Evolutionary conservation across 2,113 vertebrate genomes (phyloP), one percentile per base, ranked within the genome.

Genomic region (Microcebus griseorufus): DNA sequence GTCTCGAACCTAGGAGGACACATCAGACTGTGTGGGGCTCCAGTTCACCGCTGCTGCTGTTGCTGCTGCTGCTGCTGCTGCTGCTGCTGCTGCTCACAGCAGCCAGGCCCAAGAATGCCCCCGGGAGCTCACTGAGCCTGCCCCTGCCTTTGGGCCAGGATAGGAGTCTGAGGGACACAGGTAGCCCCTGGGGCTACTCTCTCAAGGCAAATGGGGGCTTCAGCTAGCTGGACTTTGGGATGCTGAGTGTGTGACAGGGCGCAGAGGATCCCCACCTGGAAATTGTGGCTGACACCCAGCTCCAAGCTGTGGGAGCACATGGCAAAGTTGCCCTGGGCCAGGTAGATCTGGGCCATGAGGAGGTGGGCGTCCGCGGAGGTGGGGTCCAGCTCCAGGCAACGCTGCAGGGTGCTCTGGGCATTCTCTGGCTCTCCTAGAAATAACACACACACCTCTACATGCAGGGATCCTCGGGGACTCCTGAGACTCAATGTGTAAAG

Each of bases 261-360:
- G 23, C 29, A 10, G 27, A 58, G 85, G 58, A 39, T 7, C 6
- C 97, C 87, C 75, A 99, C 99, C 98, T 99, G 97, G 94, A 99
- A 99, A 94, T 98, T 99, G 96, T 99, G 97, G 95, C 99, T 99
- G 96, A 99, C 96, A 0, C 98, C 99, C 67, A 98, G 95, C 97
- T 99, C 99, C 27, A 99, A 94, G 64, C 98, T 98, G 82, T 98
- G 98, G 55, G 98, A 98, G 42, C 98, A 99, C 94, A 98, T 98
- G 80, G 97, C 96, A 18, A 98, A 98, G 79, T 98, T 98, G 93
- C 96, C 98, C 87, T 98, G 97, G 29, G 95, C 97, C 65, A 99
- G 96, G 92, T 98, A 95, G 93, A 98, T 95, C 93, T 99, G 98
- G n/a, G 99, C 94, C 98, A 99, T 98, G 55, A 99, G 98, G 65